Percentiles rank a stretch among this genome's conserved stretches.
These are phyloP conservation scores for Nipponacmea schrenckii DNA, from an alignment of 2,888 invertebrate genomes.

Conservation along the genomic window DNA sequence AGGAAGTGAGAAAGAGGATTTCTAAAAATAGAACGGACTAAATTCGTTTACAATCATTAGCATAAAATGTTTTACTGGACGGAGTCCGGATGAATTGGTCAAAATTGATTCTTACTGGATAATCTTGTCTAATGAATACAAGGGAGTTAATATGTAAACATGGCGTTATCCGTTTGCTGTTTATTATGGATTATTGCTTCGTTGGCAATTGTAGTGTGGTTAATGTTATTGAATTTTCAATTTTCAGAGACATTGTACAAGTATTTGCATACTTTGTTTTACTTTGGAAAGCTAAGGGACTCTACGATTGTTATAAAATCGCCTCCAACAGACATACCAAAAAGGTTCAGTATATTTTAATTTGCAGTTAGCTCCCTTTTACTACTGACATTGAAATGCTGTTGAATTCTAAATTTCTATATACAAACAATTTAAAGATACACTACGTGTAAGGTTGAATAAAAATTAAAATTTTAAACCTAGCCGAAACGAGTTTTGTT, in stretches of 20 bases:
- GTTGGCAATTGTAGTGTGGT: conserved; percentile 5
- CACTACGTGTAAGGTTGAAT: background rate
- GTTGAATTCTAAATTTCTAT: too few species aligned
- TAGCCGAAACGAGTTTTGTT: too few species aligned
- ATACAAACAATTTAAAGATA: too few species aligned
- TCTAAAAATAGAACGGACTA: too few species aligned
- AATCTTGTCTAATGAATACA: too few species aligned
- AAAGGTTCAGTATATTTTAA: conserved; percentile 29
- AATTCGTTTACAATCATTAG: too few species aligned
- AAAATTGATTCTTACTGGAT: too few species aligned
- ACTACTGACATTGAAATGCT: background rate
- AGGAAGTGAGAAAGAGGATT: too few species aligned
- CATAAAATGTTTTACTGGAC: too few species aligned
- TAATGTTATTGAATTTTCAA: conserved; percentile 10
- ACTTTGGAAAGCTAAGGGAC: conserved; percentile 37
- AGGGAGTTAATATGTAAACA: conserved; percentile 3
- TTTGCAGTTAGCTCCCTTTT: background rate
- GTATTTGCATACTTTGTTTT: conserved; percentile 32
- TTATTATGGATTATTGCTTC: conserved; percentile 11
- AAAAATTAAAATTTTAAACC: background rate
- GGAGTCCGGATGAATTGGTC: too few species aligned
- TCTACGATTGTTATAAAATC: conserved; percentile 9
- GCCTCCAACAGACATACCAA: conserved; percentile 33
- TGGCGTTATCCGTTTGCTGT: conserved; percentile 18
- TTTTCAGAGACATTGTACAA: background rate